phyloP scores from a whole-genome alignment of 2,113 vertebrate genomes.

The Elephantulus edwardii region DNA sequence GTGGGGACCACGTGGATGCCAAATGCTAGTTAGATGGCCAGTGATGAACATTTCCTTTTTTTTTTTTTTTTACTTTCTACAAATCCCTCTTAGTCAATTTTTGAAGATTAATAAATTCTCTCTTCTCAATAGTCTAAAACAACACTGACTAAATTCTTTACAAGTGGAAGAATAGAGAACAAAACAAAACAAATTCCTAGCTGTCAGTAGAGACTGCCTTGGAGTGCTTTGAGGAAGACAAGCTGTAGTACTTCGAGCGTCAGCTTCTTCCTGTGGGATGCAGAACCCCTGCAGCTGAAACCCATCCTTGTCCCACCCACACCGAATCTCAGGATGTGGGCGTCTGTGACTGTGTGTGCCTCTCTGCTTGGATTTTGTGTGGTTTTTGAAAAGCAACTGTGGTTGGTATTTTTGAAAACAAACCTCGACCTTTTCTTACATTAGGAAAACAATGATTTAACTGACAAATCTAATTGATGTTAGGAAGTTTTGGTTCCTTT shows the following conservation, averaged over 20 bases:
- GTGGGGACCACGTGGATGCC: not conserved
- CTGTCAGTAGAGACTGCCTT: not conserved
- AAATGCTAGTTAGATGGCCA: not conserved
- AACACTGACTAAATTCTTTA: not conserved
- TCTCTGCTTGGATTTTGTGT: slow-evolving; percentile 14
- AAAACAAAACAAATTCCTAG: not conserved
- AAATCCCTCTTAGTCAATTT: not conserved
- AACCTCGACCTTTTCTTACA: not conserved
- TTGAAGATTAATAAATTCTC: not conserved
- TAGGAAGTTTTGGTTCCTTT: slow-evolving; percentile 19
- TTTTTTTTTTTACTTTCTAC: not conserved
- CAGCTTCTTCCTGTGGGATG: not conserved
- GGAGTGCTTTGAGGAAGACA: slow-evolving; percentile 1
- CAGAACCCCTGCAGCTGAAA: not conserved
- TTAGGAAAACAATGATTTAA: slow-evolving; percentile 18
- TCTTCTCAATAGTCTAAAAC: not conserved
- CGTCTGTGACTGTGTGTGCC: not conserved
- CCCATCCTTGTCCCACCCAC: not conserved
- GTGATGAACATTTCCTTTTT: not conserved
- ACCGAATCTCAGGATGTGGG: not conserved
- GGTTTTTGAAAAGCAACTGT: not conserved
- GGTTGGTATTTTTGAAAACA: slow-evolving; percentile 6
- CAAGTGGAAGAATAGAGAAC: not conserved
- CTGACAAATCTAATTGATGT: not conserved
- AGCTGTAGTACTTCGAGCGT: not conserved